Evolutionary conservation across 1,140 invertebrate species (phyloP).

Genomic region (Trachymyrmex septentrionalis): DNA sequence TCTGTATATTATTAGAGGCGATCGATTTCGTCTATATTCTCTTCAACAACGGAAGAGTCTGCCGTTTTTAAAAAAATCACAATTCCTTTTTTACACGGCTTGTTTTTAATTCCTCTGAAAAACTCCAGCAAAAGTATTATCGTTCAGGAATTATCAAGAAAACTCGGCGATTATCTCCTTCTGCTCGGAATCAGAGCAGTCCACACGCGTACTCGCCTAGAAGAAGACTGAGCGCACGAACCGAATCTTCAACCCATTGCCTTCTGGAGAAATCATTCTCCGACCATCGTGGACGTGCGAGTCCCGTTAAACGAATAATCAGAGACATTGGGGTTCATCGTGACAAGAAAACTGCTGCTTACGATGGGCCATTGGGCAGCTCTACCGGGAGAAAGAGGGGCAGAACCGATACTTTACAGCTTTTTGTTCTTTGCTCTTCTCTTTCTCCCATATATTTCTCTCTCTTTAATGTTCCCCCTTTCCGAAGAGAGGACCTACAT

Average conservation of each 20-base stretch:
- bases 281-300: slow-evolving; percentile 43
- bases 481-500: not conserved
- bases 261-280: slow-evolving; percentile 59
- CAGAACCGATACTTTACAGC: not conserved
- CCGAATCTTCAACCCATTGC: slow-evolving; percentile 47
- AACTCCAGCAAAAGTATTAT: not conserved
- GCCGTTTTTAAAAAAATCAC: not conserved
- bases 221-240: slow-evolving; percentile 59
- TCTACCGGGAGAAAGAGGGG: not conserved
- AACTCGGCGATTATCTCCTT: not conserved
- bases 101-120: not conserved
- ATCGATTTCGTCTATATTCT: not conserved
- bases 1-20: not conserved
- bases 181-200: slow-evolving; percentile 15
- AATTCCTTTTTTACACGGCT: not conserved
- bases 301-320: slow-evolving; percentile 76
- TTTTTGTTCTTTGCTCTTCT: slow-evolving; percentile 13
- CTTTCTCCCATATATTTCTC: not conserved
- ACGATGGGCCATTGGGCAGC: not conserved
- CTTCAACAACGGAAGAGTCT: not conserved
- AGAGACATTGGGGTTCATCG: slow-evolving; percentile 64
- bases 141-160: not conserved
- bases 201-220: slow-evolving; percentile 31
- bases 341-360: slow-evolving; percentile 45
- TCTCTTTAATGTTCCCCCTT: not conserved